Conservation (phyloP, 53 echinoderm and acorn worm species). For the Temnopleurus reevesii region DNA sequence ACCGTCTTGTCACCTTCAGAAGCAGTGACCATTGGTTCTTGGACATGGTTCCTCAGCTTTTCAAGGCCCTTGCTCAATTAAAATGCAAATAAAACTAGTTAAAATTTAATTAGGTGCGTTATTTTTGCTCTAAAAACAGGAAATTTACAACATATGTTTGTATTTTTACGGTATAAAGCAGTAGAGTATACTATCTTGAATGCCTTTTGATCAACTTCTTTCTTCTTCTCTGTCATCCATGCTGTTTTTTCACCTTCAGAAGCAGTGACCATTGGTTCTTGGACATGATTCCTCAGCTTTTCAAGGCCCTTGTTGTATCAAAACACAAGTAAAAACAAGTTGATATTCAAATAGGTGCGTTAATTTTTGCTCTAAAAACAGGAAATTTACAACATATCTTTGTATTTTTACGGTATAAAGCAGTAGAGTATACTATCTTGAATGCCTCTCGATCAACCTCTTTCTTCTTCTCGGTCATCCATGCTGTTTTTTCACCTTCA, state of each 20-base stretch:
- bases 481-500: not conserved
- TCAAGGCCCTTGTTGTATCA: slow-evolving; percentile 60
- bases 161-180: too few relatives aligned
- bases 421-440: slow-evolving; percentile 77
- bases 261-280: not conserved
- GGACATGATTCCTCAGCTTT: slow-evolving; percentile 47
- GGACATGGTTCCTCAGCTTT: slow-evolving; percentile 47
- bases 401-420: too few relatives aligned
- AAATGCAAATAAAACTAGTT: too few relatives aligned
- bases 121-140: too few relatives aligned
- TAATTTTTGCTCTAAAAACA: too few relatives aligned
- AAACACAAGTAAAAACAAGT: too few relatives aligned
- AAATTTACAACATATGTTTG: too few relatives aligned
- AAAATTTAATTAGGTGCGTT: too few relatives aligned
- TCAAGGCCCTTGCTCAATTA: slow-evolving; percentile 60
- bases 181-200: slow-evolving; percentile 80
- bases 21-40: not conserved
- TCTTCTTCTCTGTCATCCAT: slow-evolving; percentile 22
- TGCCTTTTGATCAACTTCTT: slow-evolving; percentile 67
- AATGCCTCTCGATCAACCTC: slow-evolving; percentile 73
- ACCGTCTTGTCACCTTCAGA: slow-evolving; percentile 4
- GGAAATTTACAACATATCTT: too few relatives aligned
- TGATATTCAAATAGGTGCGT: too few relatives aligned
- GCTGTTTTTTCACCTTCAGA: slow-evolving; percentile 5
- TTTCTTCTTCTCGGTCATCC: slow-evolving; percentile 27